phyloP scores from a whole-genome alignment of 2,888 invertebrate genomes.

The Pteria penguin region DNA sequence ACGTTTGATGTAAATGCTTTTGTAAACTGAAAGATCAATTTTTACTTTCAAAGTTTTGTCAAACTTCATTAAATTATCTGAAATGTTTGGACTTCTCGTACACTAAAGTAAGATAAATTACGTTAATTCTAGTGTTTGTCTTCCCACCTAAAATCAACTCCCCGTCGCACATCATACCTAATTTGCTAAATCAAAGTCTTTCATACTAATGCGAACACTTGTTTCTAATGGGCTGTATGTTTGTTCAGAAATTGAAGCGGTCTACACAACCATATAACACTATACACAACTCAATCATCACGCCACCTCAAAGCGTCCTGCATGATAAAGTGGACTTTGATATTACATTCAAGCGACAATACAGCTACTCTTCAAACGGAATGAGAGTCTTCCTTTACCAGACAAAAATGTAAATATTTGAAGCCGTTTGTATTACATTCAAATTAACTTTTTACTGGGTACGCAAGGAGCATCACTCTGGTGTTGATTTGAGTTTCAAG shows the following conservation, averaged over 20 bases:
- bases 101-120: slow-evolving; percentile 28
- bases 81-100: slow-evolving; percentile 23
- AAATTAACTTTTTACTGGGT: neutral
- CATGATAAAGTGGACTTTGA: slow-evolving; percentile 13
- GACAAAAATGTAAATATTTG: neutral
- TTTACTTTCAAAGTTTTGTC: slow-evolving; percentile 25
- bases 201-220: slow-evolving; percentile 33
- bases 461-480: neutral
- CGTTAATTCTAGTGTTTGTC: slow-evolving; percentile 29
- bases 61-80: slow-evolving; percentile 31
- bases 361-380: neutral
- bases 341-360: neutral
- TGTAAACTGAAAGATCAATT: neutral
- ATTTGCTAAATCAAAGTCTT: slow-evolving; percentile 28
- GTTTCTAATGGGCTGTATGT: slow-evolving; percentile 29
- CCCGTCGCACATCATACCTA: slow-evolving; percentile 26
- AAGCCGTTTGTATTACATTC: neutral
- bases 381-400: neutral
- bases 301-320: slow-evolving; percentile 25
- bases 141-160: slow-evolving; percentile 28
- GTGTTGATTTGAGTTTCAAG: neutral
- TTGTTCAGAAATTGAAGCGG: slow-evolving; percentile 29
- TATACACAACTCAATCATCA: slow-evolving; percentile 28
- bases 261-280: slow-evolving; percentile 15
- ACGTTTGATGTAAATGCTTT: neutral